phyloP scores from a whole-genome alignment of 2,888 invertebrate species.

The Orgyia antiqua region DNA sequence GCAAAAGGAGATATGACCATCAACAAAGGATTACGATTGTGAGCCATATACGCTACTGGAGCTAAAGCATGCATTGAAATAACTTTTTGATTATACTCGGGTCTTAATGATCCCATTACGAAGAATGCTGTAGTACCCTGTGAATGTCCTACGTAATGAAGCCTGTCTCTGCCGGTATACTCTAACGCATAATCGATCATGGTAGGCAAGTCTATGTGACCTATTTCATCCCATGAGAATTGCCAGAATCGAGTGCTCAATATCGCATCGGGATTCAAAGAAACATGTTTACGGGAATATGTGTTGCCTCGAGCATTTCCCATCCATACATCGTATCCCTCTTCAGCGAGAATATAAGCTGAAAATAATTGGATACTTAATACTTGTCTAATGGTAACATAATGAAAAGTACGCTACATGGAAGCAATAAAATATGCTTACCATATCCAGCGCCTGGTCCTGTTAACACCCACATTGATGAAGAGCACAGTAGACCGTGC shows the following conservation, averaged over 20 bases:
- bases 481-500: constrained; percentile 85
- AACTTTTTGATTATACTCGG: constrained; percentile 83
- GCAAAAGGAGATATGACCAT: constrained; percentile 57
- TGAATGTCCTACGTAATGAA: constrained; percentile 91
- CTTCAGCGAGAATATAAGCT: constrained; percentile 79
- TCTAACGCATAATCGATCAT: constrained; percentile 86
- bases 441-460: constrained; percentile 83
- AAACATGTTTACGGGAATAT: constrained; percentile 78
- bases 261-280: constrained; percentile 49
- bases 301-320: constrained; percentile 87
- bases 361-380: constrained; percentile 12
- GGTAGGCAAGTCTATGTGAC: constrained; percentile 86
- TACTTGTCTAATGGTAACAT: too few relatives aligned
- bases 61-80: constrained; percentile 82
- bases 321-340: constrained; percentile 89
- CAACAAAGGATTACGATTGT: constrained; percentile 72
- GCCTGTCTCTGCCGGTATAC: constrained; percentile 72
- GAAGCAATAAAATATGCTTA: too few relatives aligned
- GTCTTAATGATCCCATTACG: constrained; percentile 80
- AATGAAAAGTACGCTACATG: too few relatives aligned
- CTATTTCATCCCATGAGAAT: constrained; percentile 92
- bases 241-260: constrained; percentile 78
- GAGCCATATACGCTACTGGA: constrained; percentile 81
- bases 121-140: constrained; percentile 82
- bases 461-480: constrained; percentile 86